Conservation (phyloP, 2,888 invertebrate species). For the Acronicta aceris region DNA sequence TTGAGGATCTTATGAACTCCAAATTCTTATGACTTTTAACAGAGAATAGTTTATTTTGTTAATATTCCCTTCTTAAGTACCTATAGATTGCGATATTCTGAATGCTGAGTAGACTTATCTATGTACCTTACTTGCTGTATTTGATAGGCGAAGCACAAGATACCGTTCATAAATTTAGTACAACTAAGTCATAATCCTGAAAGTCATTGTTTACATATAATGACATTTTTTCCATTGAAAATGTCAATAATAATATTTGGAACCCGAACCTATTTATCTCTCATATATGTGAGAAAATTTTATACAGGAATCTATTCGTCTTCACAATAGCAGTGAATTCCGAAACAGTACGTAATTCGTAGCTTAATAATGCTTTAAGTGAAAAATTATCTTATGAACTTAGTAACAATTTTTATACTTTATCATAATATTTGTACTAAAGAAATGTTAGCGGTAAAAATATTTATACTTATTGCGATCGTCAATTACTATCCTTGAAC, state of each 20-base stretch:
- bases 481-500: conserved; percentile 84
- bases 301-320: conserved; percentile 48
- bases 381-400: conserved; percentile 87
- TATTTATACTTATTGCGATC: conserved; percentile 73
- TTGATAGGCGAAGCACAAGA: conserved; percentile 51
- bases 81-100: conserved; percentile 74
- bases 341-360: conserved; percentile 66
- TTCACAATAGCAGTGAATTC: conserved; percentile 57
- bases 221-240: conserved; percentile 15
- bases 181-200: conserved; percentile 39
- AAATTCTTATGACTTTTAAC: conserved; percentile 88
- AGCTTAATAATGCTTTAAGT: conserved; percentile 87
- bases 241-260: conserved; percentile 38
- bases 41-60: conserved; percentile 85
- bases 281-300: conserved; percentile 32
- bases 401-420: conserved; percentile 82
- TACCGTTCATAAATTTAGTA: conserved; percentile 43
- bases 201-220: conserved; percentile 20
- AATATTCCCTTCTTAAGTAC: conserved; percentile 80
- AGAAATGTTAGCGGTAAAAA: conserved; percentile 74
- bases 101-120: conserved; percentile 70
- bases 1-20: conserved; percentile 87
- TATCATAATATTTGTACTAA: conserved; percentile 79
- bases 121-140: conserved; percentile 63
- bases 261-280: conserved; percentile 25